These are phyloP conservation scores for Cloeon dipterum DNA, from an alignment of 2,888 invertebrate genomes.

Conservation along the genomic window DNA sequence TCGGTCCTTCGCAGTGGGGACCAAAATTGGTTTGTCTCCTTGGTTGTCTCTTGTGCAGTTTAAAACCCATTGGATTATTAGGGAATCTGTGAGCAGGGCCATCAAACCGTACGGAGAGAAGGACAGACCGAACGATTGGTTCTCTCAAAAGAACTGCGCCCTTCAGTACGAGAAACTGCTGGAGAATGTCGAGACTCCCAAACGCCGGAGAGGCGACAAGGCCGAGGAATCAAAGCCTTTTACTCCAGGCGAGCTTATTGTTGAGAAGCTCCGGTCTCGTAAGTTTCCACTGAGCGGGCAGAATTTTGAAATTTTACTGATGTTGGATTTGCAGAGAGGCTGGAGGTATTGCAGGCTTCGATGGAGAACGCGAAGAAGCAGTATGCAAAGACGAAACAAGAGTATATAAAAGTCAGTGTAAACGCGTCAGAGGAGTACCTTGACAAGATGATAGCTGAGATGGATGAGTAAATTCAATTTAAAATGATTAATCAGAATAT, in stretches of 20 bases:
- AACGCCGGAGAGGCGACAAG: conserved; percentile 38
- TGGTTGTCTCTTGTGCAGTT: too few relatives aligned
- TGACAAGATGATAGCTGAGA: not conserved
- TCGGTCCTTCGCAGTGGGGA: conserved; percentile 68
- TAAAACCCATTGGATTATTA: conserved; percentile 12
- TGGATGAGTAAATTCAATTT: not conserved
- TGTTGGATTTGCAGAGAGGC: too few relatives aligned
- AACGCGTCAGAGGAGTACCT: conserved; percentile 32
- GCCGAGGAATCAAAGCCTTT: conserved; percentile 27
- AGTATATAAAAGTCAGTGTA: not conserved
- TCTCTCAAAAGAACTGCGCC: conserved; percentile 75
- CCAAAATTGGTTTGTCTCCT: conserved; percentile 41
- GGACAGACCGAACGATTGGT: conserved; percentile 62
- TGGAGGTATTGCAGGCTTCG: not conserved
- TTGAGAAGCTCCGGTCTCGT: conserved; percentile 42
- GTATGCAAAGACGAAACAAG: not conserved
- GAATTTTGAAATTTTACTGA: not conserved
- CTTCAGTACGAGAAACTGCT: conserved; percentile 65
- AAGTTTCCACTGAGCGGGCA: too few relatives aligned
- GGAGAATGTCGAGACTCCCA: conserved; percentile 64
- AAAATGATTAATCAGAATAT: not conserved
- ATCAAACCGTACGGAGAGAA: conserved; percentile 55
- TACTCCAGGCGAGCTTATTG: conserved; percentile 56
- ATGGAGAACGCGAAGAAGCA: not conserved
- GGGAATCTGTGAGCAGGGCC: conserved; percentile 68